Evolutionary conservation across 2,888 invertebrate genomes (phyloP), one percentile per base, ranked within the genome.

Genomic region (Scaptomyza parva): DNA sequence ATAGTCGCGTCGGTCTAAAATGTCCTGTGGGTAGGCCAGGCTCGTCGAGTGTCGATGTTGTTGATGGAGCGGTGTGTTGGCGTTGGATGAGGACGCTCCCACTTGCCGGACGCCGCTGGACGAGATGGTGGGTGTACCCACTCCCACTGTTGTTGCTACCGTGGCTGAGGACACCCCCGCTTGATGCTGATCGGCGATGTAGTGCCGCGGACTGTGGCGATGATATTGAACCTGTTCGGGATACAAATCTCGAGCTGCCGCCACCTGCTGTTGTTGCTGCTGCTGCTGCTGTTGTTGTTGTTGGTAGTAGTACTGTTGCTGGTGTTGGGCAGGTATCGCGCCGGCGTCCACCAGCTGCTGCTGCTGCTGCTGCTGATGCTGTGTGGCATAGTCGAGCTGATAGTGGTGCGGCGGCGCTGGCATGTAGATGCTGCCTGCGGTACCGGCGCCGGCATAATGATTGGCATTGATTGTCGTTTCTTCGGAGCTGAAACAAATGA

Each of bases 1-100:
- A 82, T 89, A 91, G 67, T 91, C 91, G 81, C 91, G 91, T 87
- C 90, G 91, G 81, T 91, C 91, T 87, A 89, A 91, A 87, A 90
- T 91, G 82, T 91, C 91, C 87, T 91, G 91, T 88, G 88, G 89
- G 89, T 90, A 90, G 57, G 62, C 90, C 79, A 88, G 88, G 88
- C 80, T 90, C 83, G 88, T 88, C 84, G 77, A 78, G 61, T 88
- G 86, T 5, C 88, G 87, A 53, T 87, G 86, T 5, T 86, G 87
- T 51, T 87, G 87, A 40, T 87, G 89, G 62, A 88, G 74, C 57
- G 89, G 88, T 57, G 86, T 89, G 73, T 75, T 86, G 77, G 88
- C 86, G 81, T 85, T 85, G 70, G 84, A 83, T 54, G 86, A 78
- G 59, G 74, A 75, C 39, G 51, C 77, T 65, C 17, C 84, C 86